Evolutionary conservation across 2,888 invertebrate species (phyloP).

Genomic region (Caenorhabditis doughertyi): DNA sequence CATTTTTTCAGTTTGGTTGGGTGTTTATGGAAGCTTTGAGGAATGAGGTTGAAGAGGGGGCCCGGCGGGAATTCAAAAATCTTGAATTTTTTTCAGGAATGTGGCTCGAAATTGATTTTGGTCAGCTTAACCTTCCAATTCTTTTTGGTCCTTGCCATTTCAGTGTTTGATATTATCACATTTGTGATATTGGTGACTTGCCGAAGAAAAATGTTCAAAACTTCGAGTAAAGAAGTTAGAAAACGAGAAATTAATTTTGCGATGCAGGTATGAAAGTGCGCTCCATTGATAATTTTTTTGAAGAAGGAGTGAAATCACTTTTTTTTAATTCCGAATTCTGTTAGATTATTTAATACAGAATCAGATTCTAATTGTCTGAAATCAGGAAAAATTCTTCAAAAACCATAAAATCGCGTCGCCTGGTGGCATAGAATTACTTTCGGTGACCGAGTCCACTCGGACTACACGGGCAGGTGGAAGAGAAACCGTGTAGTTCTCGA

Average conservation of each 20-base stretch:
- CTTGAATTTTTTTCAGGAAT: constrained; percentile 7
- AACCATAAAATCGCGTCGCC: no score
- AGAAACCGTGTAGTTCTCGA: no score
- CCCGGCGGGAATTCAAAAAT: no score
- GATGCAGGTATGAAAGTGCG: constrained; percentile 14
- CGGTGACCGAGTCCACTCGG: no score
- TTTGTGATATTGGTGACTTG: constrained; percentile 45
- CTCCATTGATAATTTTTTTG: constrained; percentile 29
- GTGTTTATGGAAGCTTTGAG: constrained; percentile 43
- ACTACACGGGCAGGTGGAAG: no score
- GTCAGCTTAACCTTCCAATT: constrained; percentile 6
- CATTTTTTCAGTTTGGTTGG: constrained; percentile 47
- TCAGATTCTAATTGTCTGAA: no score
- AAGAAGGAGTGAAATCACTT: no score
- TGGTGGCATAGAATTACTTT: no score
- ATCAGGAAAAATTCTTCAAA: no score
- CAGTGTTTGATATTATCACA: constrained; percentile 23
- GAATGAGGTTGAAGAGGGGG: constrained; percentile 8
- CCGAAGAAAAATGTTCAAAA: constrained; percentile 19
- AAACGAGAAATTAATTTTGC: constrained; percentile 41
- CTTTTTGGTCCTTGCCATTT: neutral
- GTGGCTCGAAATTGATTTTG: neutral
- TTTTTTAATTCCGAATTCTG: no score
- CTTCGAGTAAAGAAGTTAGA: neutral
- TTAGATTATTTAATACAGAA: no score